Conservation (phyloP, 37 sponge, comb jelly and placozoan species). For the Lycopodina hypogea region DNA sequence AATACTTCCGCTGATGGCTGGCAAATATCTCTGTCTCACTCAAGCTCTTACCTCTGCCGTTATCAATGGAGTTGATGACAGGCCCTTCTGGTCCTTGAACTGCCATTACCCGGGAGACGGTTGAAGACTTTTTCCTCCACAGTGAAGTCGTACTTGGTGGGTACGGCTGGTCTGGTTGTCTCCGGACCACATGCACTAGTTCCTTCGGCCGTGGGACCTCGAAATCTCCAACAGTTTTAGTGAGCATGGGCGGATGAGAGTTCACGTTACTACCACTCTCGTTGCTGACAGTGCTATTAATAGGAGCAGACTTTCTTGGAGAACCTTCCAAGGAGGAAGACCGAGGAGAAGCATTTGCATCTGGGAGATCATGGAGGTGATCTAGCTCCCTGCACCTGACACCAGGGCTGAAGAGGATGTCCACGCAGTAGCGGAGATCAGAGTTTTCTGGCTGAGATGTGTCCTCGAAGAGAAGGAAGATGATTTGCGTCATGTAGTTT, state of each 20-base stretch:
- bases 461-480: conserved; percentile 89
- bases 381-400: conserved; percentile 40
- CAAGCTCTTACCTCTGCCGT: not conserved
- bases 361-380: not conserved
- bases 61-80: too few relatives aligned
- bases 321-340: too few relatives aligned
- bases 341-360: too few relatives aligned
- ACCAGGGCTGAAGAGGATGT: conserved; percentile 64
- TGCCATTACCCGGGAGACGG: not conserved
- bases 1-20: not conserved
- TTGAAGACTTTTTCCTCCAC: not conserved
- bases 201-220: not conserved
- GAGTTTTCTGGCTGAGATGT: conserved; percentile 38
- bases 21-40: conserved; percentile 7
- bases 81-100: too few relatives aligned
- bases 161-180: too few relatives aligned
- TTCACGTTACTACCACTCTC: too few relatives aligned
- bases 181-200: not conserved
- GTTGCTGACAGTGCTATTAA: too few relatives aligned
- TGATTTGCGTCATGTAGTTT: conserved; percentile 88
- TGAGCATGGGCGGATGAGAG: too few relatives aligned
- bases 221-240: too few relatives aligned
- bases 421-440: conserved; percentile 23
- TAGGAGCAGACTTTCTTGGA: too few relatives aligned
- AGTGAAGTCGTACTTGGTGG: not conserved